Conservation (phyloP, 2,888 invertebrate species). For the Aleiodes testaceus region DNA sequence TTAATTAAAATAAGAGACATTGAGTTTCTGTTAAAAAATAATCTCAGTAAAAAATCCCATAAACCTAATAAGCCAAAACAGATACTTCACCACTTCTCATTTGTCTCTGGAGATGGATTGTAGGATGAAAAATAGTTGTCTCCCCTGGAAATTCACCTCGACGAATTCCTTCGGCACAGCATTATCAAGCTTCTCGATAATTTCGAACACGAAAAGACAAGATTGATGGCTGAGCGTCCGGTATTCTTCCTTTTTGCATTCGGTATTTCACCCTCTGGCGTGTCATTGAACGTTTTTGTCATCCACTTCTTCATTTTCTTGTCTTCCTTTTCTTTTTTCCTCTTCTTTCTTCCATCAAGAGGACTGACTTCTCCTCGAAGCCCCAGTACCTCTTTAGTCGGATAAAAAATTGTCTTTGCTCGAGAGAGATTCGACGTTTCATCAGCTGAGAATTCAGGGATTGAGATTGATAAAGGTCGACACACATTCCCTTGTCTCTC, state of each 20-base stretch:
- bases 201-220: slow-evolving; percentile 49
- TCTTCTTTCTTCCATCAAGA: slow-evolving; percentile 31
- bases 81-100: slow-evolving; percentile 16
- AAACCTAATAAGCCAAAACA: not conserved
- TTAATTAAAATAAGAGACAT: too few species aligned
- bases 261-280: slow-evolving; percentile 15
- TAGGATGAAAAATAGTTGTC: slow-evolving; percentile 44
- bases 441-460: slow-evolving; percentile 46
- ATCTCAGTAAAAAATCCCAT: slow-evolving; percentile 2
- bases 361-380: not conserved
- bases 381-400: not conserved
- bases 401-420: slow-evolving; percentile 47
- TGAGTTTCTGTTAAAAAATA: too few species aligned
- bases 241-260: slow-evolving; percentile 22
- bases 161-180: slow-evolving; percentile 20
- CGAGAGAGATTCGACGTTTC: slow-evolving; percentile 44
- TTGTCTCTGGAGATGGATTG: slow-evolving; percentile 34
- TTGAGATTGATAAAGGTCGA: slow-evolving; percentile 36
- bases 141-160: not conserved
- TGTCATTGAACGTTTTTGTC: slow-evolving; percentile 24
- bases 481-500: slow-evolving; percentile 1
- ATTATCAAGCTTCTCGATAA: slow-evolving; percentile 42
- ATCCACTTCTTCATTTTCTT: slow-evolving; percentile 6
- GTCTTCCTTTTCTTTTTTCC: slow-evolving; percentile 3
- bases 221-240: slow-evolving; percentile 48